Evolutionary conservation across 2,888 invertebrate species (phyloP), one percentile per base, ranked within the genome.

Genomic region (Malacosoma neustria): DNA sequence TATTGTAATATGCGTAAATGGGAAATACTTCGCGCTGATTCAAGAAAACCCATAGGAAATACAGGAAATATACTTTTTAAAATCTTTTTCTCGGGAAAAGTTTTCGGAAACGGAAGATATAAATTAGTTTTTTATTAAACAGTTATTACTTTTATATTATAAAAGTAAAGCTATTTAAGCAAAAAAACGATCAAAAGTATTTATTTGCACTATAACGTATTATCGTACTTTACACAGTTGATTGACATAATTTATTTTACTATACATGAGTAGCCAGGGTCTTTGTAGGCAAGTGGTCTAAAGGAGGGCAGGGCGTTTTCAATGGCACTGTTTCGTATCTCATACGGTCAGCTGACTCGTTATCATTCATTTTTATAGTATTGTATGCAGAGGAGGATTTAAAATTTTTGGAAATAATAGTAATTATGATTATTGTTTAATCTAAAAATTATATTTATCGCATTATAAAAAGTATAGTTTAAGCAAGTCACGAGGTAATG

Each of bases 401-500:
- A 31, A n/a, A 31, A 11, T 31, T 6, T 12, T 5, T 9, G 31
- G 12, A 11, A 31, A 31, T n/a, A n/a, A 11, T 31, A n/a, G n/a
- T n/a, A n/a, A 11, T 11, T 31, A 1, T 31, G 12, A n/a, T n/a
- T 11, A 11, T 31, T 31, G n/a, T 3, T 11, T 31, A 31, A 7
- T 11, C 12, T 12, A 31, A 11, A n/a, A 11, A 3, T n/a, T 45
- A 42, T 42, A 48, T 53, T 43, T 53, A 41, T 52, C 42, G 51
- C 39, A 54, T 51, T 43, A 41, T 52, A 54, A 55, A 54, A 54
- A 47, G 51, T 48, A 52, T 38, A 49, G 41, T 47, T 64, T 76
- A 73, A 81, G 82, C 82, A 81, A 79, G 81, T 82, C 84, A 84
- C 82, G 71, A 61, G 68, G 62, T 57, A 74, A 80, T 77, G 77